Conservation (phyloP, 2,113 vertebrate species). For the Capricornis sumatraensis region DNA sequence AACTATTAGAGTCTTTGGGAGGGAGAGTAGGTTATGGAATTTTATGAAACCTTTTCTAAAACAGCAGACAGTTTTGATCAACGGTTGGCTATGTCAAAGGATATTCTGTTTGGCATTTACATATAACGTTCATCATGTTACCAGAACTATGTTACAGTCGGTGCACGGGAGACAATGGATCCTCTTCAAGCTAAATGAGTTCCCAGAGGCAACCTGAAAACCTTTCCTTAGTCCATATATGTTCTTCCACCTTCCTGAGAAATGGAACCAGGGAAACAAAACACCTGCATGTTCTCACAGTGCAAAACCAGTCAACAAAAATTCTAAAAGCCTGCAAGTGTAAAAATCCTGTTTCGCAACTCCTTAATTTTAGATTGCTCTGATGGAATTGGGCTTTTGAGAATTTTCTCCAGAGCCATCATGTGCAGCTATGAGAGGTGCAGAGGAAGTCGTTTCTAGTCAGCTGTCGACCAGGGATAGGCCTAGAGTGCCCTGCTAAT, state of each 20-base stretch:
- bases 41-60: neutral
- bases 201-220: neutral
- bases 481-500: neutral
- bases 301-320: constrained; percentile 42
- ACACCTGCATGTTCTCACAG: constrained; percentile 29
- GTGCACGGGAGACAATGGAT: neutral
- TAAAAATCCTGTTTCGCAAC: constrained; percentile 50
- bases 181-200: neutral
- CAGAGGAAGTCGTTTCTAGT: constrained; percentile 48
- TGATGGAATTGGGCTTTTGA: constrained; percentile 20
- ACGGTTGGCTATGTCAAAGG: neutral
- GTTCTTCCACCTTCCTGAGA: neutral
- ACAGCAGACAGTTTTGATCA: neutral
- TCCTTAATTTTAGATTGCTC: constrained; percentile 55
- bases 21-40: neutral
- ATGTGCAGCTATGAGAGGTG: neutral
- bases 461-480: constrained; percentile 58
- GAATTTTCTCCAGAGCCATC: constrained; percentile 44
- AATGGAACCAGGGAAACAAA: neutral
- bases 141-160: neutral
- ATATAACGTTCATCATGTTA: neutral
- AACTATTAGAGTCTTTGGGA: neutral
- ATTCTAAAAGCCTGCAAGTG: constrained; percentile 16
- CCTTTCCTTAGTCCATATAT: neutral
- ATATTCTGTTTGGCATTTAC: neutral